Evolutionary conservation across 2,888 invertebrate species (phyloP).

Genomic region (Zaprionus bogoriensis): DNA sequence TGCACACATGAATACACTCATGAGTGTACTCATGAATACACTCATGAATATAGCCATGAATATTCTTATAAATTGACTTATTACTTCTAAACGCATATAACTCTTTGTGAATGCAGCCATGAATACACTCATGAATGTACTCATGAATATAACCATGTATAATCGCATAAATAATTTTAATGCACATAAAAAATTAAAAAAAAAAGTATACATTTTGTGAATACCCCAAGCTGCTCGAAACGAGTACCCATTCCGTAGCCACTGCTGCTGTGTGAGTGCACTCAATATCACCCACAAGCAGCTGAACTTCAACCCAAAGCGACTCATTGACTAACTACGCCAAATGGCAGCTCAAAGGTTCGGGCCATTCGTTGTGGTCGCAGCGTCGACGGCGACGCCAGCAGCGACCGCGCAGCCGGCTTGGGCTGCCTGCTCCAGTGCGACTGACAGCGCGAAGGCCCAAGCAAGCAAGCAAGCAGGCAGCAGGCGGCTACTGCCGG

Average conservation of each 20-base stretch:
- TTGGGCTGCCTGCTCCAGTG: neutral
- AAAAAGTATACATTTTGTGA: too few relatives aligned
- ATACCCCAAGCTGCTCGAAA: neutral
- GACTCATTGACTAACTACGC: slow-evolving; percentile 27
- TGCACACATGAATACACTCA: neutral
- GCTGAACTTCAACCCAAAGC: slow-evolving; percentile 37
- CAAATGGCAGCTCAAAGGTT: slow-evolving; percentile 26
- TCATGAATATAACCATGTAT: slow-evolving; percentile 7
- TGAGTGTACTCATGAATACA: neutral
- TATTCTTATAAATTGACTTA: too few relatives aligned
- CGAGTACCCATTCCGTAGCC: slow-evolving; percentile 13
- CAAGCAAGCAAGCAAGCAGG: too few relatives aligned
- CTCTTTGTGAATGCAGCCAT: too few relatives aligned
- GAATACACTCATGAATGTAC: neutral
- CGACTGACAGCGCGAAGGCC: slow-evolving; percentile 1
- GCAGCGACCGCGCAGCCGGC: neutral
- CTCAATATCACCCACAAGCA: slow-evolving; percentile 37
- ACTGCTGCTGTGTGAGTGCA: too few relatives aligned
- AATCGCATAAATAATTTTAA: neutral
- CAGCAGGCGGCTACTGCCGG: slow-evolving; percentile 21
- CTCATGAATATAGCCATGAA: neutral
- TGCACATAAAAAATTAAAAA: too few relatives aligned
- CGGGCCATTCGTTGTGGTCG: too few relatives aligned
- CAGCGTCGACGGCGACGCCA: neutral
- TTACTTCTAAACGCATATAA: neutral